Percentiles rank a stretch among this genome's conserved stretches.
phyloP scores from a whole-genome alignment of 2,888 invertebrate genomes.

The Oithona nana region DNA sequence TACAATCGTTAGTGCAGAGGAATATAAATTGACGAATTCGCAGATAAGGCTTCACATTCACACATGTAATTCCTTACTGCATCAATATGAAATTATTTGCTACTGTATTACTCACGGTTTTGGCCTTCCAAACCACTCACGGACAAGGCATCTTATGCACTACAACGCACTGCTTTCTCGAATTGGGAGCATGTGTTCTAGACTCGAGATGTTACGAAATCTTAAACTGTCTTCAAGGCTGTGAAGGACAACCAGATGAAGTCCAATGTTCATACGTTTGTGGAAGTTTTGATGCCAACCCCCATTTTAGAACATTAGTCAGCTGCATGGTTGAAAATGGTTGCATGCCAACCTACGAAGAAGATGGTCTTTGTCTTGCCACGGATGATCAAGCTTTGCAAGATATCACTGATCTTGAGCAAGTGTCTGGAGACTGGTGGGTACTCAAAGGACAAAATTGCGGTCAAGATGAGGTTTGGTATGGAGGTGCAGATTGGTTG shows the following conservation, averaged over 20 bases:
- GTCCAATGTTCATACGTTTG: not conserved
- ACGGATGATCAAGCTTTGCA: not conserved
- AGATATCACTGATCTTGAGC: not conserved
- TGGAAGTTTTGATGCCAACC: not conserved
- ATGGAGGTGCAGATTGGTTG: not conserved
- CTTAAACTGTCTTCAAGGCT: not conserved
- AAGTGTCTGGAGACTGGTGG: not conserved
- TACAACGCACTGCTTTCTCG: not conserved
- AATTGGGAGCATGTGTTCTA: not conserved
- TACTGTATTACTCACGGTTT: no score
- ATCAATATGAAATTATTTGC: no score
- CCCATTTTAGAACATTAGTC: not conserved
- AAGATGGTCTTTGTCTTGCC: not conserved
- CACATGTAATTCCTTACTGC: no score
- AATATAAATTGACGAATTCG: no score
- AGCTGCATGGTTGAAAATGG: slow-evolving; percentile 5
- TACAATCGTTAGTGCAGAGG: no score
- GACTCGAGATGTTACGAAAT: not conserved
- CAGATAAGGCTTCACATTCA: no score
- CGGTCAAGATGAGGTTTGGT: slow-evolving; percentile 7
- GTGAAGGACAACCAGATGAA: slow-evolving; percentile 2
- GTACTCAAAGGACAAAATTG: not conserved
- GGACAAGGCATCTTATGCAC: no score
- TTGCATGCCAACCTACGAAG: not conserved
- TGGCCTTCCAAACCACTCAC: no score